Evolutionary conservation across 2,888 invertebrate species (phyloP).

Genomic region (Choristoneura rosaceana): DNA sequence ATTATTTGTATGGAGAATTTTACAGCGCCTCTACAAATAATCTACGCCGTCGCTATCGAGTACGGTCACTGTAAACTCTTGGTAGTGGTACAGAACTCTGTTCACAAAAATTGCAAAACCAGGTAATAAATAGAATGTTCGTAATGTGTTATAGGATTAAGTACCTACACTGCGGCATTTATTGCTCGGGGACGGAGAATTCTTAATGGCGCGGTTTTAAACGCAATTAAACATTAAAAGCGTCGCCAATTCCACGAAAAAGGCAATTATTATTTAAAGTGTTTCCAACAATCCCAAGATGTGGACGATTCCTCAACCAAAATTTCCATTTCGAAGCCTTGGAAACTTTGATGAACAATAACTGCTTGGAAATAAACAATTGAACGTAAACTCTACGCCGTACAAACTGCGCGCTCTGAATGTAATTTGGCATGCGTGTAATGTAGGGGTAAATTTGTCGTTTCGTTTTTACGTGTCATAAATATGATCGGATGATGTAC

Average conservation of each 20-base stretch:
- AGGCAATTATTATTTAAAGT: conserved; percentile 33
- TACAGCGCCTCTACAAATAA: no score
- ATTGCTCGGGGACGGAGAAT: conserved; percentile 14
- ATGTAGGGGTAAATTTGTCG: conserved; percentile 25
- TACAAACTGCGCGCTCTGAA: conserved; percentile 6
- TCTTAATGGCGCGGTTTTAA: conserved; percentile 25
- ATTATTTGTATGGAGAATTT: no score
- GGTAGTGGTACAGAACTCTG: no score
- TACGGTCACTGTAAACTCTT: no score
- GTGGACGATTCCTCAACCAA: conserved; percentile 1
- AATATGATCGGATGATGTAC: conserved; percentile 15
- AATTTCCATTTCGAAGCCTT: background rate
- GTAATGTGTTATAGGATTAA: conserved; percentile 24
- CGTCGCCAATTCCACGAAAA: conserved; percentile 11
- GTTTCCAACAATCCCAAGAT: conserved; percentile 7
- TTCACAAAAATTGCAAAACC: background rate
- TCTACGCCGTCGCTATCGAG: no score
- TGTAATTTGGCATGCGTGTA: conserved; percentile 28
- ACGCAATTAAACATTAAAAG: conserved; percentile 26
- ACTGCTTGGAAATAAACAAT: conserved; percentile 17
- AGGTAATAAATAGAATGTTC: conserved; percentile 8
- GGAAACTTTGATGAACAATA: no score
- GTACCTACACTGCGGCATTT: conserved; percentile 19
- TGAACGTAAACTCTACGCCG: background rate
- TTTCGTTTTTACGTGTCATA: conserved; percentile 37